Base-by-base conservation (phyloP, 2,888 invertebrate species). In the Bombyx huttoni region DNA sequence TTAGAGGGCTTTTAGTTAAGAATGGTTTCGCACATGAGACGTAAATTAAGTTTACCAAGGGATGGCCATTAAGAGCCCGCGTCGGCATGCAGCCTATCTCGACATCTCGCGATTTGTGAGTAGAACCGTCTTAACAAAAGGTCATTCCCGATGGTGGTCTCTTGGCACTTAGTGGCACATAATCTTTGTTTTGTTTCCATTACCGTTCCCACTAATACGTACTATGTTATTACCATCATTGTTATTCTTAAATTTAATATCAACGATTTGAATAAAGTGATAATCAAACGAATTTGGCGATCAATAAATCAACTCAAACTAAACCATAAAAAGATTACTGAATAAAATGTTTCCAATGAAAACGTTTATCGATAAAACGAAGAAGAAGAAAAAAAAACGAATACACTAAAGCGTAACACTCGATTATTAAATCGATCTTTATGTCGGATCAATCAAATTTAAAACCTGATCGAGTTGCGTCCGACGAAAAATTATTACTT, bases 401-500 rank as follows among this genome's bases (percentile, higher is more conserved):
- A 68, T 68, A 68, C 66, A 69, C 68, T 68, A 73, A 77, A 81
- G 73, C 78, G 76, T 77, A 81, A 83, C 79, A 84, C 75, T 76
- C 73, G 76, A 78, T 85, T 82, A 85, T 81, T 81, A 85, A 88
- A 84, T 84, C 81, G 86, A 85, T 86, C 80, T 83, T 85, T 80
- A 81, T 84, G 85, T 87, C 85, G 83, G 86, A 87, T 87, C 84
- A 88, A 88, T 88, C 88, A 87, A 86, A 86, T 85, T 87, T 82
- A 80, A 86, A 85, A 82, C 81, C 75, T 81, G 83, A 86, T 87
- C 79, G 78, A 81, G 74, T 82, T 79, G 78, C 76, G 79, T 71
- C 73, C 76, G 77, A 77, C 73, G 79, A 82, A 81, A 85, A 86
- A 86, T 83, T 85, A 86, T 84, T 82, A 87, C 83, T 85, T 87